Percentiles rank a stretch among this genome's conserved stretches.
phyloP scores from a whole-genome alignment of 2,113 vertebrate species.

The Opisthocomus hoazin region DNA sequence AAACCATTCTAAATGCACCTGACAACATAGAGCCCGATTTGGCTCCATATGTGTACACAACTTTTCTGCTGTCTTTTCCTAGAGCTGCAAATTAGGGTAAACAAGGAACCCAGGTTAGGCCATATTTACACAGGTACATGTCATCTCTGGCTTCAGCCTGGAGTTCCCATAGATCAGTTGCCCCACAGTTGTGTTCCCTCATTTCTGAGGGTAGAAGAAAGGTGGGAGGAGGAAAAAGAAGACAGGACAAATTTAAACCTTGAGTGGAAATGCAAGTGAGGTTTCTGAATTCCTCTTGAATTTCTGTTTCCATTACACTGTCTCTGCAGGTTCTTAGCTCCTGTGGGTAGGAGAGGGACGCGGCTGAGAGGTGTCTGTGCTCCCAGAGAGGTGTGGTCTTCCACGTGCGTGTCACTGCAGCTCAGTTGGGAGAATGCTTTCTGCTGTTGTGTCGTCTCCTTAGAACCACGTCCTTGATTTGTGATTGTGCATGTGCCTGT shows the following conservation, averaged over 20 bases:
- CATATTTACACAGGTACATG: not conserved
- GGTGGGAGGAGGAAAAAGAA: not conserved
- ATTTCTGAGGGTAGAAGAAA: not conserved
- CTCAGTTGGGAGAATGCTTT: not conserved
- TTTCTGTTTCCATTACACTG: not conserved
- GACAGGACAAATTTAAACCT: not conserved
- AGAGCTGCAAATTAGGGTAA: not conserved
- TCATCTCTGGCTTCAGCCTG: not conserved
- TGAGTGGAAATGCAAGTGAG: not conserved
- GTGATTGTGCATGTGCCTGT: not conserved
- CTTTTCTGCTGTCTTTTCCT: not conserved
- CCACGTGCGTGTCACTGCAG: not conserved
- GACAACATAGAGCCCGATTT: not conserved
- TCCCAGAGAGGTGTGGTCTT: not conserved
- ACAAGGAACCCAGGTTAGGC: not conserved
- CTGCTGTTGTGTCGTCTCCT: not conserved
- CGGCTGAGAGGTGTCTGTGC: not conserved
- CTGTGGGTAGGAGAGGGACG: not conserved
- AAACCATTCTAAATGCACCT: not conserved
- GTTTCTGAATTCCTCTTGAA: not conserved
- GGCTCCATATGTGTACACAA: not conserved
- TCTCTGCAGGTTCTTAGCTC: not conserved
- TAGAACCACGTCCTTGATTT: not conserved
- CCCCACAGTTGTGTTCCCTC: not conserved
- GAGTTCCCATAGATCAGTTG: not conserved